Evolutionary conservation across 2,797 vertebrate genomes (phyloP), one percentile per base, ranked within the genome.

Genomic region (Carcharodon carcharias): DNA sequence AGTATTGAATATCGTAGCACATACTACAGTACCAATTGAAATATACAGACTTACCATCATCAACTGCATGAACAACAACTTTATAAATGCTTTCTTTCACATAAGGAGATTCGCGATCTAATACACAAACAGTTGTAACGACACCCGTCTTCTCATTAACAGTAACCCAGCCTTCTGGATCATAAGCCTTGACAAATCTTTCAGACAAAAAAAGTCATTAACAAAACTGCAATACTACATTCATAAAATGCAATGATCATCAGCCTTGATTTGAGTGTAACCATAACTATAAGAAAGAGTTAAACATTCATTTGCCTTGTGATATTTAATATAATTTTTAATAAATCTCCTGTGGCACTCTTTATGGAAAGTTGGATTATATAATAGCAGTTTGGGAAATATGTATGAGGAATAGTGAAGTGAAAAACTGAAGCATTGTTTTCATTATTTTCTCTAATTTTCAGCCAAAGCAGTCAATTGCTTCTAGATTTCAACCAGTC

Each of bases 61-160:
- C 97, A 96, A 97, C 65, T 65, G 97, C 97, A 35, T 80, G 61
- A 58, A 98, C 1, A 82, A 97, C 97, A 96, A 97, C 96, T 0
- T 31, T 95, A 71, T 98, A 98, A 71, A 96, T 91, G 54, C 82
- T 97, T 8, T 26, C n/a, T 89, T 97, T 65, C 96, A 98, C 97
- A 96, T 96, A 97, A 14, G 95, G 0, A 4, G 97, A 97, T 96
- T 98, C 98, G 96, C 97, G 96, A 96, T 98, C 98, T 14, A 97
- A 0, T 6, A 23, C 11, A 1, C 96, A 96, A 45, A 69, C n/a
- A 50, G 97, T 97, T 61, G 96, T 98, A 67, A 98, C 92, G 21
- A 96, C 96, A 95, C 98, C 98, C 14, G 97, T 97, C 61, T 96
- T 58, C 2, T 96, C 0, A 56, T 98, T 96, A 54, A 98, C 96